These are phyloP conservation scores for Tenthredo distinguenda DNA, from an alignment of 2,888 invertebrate species.

Conservation along the genomic window DNA sequence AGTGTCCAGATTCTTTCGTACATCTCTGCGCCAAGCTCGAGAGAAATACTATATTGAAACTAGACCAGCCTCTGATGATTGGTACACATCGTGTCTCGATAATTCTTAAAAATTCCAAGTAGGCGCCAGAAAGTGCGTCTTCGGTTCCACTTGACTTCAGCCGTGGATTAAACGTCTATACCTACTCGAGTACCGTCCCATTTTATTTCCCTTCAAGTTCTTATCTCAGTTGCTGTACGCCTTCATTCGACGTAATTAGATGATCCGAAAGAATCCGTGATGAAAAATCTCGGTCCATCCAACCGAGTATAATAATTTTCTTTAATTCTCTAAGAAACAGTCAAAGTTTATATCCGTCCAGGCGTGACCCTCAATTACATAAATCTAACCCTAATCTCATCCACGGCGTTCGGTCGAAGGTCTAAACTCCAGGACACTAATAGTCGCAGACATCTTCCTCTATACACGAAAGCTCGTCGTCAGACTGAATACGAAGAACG, in stretches of 20 bases:
- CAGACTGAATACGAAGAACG: background rate
- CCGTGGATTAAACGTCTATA: slow-evolving; percentile 38
- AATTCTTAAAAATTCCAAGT: background rate
- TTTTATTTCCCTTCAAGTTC: slow-evolving; percentile 41
- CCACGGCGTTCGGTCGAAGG: slow-evolving; percentile 26
- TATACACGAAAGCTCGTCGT: background rate
- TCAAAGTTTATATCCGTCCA: slow-evolving; percentile 41
- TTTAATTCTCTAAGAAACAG: slow-evolving; percentile 7
- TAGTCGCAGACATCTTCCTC: slow-evolving; percentile 13
- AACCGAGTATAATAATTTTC: background rate
- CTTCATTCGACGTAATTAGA: background rate
- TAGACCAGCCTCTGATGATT: background rate
- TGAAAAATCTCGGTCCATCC: background rate
- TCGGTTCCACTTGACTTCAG: slow-evolving; percentile 34
- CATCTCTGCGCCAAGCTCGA: background rate
- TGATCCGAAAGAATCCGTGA: background rate
- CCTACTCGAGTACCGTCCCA: slow-evolving; percentile 3
- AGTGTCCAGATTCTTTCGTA: background rate
- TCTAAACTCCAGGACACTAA: slow-evolving; percentile 36
- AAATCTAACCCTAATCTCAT: slow-evolving; percentile 45
- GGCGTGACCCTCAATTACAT: slow-evolving; percentile 44
- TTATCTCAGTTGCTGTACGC: background rate
- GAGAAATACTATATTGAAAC: background rate
- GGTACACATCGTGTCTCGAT: background rate
- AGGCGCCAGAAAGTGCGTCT: slow-evolving; percentile 44